phyloP scores from a whole-genome alignment of 2,797 vertebrate genomes.

The Poeciliopsis gracilis region DNA sequence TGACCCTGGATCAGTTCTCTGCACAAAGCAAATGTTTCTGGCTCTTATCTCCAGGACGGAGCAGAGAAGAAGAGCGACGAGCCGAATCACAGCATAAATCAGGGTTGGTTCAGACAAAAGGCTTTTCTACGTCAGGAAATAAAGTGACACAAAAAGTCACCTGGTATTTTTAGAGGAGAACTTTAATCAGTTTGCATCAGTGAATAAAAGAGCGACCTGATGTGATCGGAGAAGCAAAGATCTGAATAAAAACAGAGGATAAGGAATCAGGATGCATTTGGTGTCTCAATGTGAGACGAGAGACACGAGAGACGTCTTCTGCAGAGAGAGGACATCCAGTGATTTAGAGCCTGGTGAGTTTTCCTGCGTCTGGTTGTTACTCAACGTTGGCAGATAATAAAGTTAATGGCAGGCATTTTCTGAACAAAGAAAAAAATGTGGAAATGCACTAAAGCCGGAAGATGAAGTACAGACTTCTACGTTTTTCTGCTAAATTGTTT shows the following conservation, averaged over 20 bases:
- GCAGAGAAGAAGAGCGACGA: conserved; percentile 24
- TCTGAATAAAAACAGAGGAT: neutral
- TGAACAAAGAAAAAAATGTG: neutral
- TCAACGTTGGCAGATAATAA: neutral
- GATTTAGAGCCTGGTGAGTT: neutral
- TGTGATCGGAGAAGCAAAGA: neutral
- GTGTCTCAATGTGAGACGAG: neutral
- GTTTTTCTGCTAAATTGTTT: neutral
- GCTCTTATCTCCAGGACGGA: neutral
- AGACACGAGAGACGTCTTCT: neutral
- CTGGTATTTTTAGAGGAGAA: neutral
- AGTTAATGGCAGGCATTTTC: neutral
- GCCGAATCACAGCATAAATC: conserved; percentile 17
- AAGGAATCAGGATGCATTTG: neutral
- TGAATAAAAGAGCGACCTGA: neutral
- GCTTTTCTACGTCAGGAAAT: neutral
- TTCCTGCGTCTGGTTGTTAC: neutral
- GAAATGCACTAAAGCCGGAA: neutral
- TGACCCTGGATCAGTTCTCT: conserved; percentile 1
- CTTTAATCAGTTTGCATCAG: neutral
- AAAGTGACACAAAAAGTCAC: neutral
- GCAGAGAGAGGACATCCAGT: neutral
- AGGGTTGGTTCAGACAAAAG: conserved; percentile 4
- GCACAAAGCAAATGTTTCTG: conserved; percentile 6
- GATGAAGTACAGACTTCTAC: neutral